phyloP scores from a whole-genome alignment of 2,888 invertebrate species.

The Nomada goodeniana region DNA sequence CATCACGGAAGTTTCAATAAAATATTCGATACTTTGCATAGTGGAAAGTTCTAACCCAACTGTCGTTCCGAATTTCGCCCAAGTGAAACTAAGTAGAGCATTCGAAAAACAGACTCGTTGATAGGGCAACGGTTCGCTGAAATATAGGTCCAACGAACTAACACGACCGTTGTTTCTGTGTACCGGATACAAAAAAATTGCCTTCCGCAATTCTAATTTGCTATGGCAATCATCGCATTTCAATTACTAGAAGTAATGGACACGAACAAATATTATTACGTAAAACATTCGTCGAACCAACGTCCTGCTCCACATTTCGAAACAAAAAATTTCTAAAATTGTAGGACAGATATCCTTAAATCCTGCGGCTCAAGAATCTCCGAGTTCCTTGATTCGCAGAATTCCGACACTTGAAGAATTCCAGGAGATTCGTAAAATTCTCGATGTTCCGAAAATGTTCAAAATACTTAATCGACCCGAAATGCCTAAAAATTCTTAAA shows the following conservation, averaged over 20 bases:
- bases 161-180: neutral
- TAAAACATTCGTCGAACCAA: no score
- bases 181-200: neutral
- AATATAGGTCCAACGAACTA: neutral
- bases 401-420: neutral
- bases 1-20: conserved; percentile 41
- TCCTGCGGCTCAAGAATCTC: neutral
- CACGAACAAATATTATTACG: no score
- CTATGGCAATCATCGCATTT: neutral
- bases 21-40: conserved; percentile 55
- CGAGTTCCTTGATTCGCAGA: neutral
- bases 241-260: no score
- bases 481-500: neutral
- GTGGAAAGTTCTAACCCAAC: conserved; percentile 37
- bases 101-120: conserved; percentile 33
- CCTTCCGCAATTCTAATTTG: neutral
- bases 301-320: no score
- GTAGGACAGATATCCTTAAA: neutral
- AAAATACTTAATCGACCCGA: neutral
- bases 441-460: neutral
- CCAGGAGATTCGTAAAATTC: neutral
- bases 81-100: conserved; percentile 50
- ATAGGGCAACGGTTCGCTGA: neutral
- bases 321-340: neutral
- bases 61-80: conserved; percentile 39